phyloP scores from a whole-genome alignment of 2,113 vertebrate species.

The Emydura subglobosa region DNA sequence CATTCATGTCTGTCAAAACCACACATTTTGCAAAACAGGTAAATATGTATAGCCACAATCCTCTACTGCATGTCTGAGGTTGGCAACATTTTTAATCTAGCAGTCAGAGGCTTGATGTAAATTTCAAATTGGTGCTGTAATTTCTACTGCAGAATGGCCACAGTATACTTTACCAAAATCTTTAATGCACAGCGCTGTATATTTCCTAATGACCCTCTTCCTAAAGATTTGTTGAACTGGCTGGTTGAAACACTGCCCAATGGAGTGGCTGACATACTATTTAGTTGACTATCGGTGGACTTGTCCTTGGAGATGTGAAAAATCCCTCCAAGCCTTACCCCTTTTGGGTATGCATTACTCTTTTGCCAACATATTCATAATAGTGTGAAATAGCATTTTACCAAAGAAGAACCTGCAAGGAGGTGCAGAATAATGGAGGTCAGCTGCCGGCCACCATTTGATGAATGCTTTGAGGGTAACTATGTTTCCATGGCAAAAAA shows the following conservation, averaged over 20 bases:
- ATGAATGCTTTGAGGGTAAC: slow-evolving; percentile 57
- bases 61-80: slow-evolving; percentile 49
- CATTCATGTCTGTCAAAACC: slow-evolving; percentile 70
- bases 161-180: slow-evolving; percentile 15
- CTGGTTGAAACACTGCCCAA: slow-evolving; percentile 16
- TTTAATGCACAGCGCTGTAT: neutral
- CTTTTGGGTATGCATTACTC: slow-evolving; percentile 30
- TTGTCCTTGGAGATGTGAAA: slow-evolving; percentile 33
- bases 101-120: slow-evolving; percentile 56
- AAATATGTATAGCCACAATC: slow-evolving; percentile 49
- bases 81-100: slow-evolving; percentile 57
- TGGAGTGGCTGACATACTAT: neutral
- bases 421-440: slow-evolving; percentile 59
- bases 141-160: slow-evolving; percentile 11
- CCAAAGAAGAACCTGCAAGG: slow-evolving; percentile 55
- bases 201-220: slow-evolving; percentile 17
- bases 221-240: slow-evolving; percentile 1
- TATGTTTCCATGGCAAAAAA: slow-evolving; percentile 44
- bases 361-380: slow-evolving; percentile 50
- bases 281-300: slow-evolving; percentile 6
- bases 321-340: slow-evolving; percentile 33
- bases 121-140: slow-evolving; percentile 20
- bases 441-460: slow-evolving; percentile 47
- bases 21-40: slow-evolving; percentile 67
- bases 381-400: slow-evolving; percentile 68